Evolutionary conservation across 2,888 invertebrate genomes (phyloP), one percentile per base, ranked within the genome.

Genomic region (Ischnus inquisitorius): DNA sequence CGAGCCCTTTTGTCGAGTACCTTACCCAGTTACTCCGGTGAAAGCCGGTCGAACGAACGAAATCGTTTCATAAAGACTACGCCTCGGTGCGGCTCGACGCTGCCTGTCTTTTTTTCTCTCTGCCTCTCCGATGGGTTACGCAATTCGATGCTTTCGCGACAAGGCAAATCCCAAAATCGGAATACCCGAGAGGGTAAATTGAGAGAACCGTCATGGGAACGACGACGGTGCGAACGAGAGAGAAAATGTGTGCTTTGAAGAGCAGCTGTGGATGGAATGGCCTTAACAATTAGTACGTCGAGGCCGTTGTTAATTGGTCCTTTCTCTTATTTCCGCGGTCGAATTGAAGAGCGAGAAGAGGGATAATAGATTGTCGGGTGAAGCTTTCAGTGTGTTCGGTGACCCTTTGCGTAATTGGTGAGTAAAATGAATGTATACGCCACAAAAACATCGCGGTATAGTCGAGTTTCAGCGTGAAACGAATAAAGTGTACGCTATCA

Each of bases 241-340:
- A 60, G 69, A 19, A 74, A 48, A 67, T 60, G 43, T 60, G 43
- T 76, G 78, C 81, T 84, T 64, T 81, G 81, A 81, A 81, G 81
- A 84, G 78, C 81, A 84, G 78, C 81, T 81, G 81, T 69, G 81
- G 77, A 75, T 64, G 64, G 78, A 14, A 6, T 16, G 39, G 68
- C 81, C 84, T 81, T 74, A 34, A 81, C 81, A 84, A 84, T 81
- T 84, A 78, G 54, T 78, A 74, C 48, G 78, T 78, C 81, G 81
- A 68, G 83, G 60, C 68, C 68, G 34, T 67, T 68, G 77, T 80
- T 81, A 83, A 83, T 83, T 83, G 80, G 80, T 81, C 68, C 83
- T 83, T 80, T 77, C 80, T 83, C 60, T 83, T 68, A 67, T 80
- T 83, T 72, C 67, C 62, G 72, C 41, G 69, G 68, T 28, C 60